Conservation (phyloP, 2,797 vertebrate species). For the Ceryle rudis region DNA sequence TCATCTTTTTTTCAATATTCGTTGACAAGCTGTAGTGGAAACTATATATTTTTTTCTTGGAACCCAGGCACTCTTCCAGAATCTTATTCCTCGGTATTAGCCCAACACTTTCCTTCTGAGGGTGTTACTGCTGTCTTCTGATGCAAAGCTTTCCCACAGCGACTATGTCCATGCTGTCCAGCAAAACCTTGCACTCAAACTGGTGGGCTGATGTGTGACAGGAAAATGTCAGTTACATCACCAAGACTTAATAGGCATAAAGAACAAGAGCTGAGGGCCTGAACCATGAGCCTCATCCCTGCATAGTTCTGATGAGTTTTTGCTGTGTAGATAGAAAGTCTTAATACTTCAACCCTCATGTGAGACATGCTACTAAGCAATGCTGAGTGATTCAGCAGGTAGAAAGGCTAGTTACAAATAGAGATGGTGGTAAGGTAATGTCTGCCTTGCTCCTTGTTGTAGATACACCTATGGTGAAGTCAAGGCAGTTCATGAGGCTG, state of each 20-base stretch:
- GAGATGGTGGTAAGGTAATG: not conserved
- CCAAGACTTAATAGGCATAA: not conserved
- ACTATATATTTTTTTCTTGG: not conserved
- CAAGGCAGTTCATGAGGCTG: not conserved
- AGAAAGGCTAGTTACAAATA: not conserved
- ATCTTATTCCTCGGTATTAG: not conserved
- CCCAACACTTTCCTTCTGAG: not conserved
- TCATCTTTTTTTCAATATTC: conserved; percentile 49
- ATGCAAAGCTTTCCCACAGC: not conserved
- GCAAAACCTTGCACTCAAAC: not conserved
- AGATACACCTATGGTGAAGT: not conserved
- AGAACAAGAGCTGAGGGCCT: not conserved
- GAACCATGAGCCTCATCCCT: accelerated
- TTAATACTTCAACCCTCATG: not conserved
- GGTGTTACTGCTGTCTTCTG: not conserved
- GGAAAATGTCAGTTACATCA: not conserved
- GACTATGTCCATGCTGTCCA: not conserved
- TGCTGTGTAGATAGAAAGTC: not conserved
- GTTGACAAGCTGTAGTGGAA: conserved; percentile 44
- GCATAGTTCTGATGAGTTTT: not conserved
- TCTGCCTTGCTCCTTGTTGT: not conserved
- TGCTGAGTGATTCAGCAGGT: not conserved
- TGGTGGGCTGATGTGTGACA: not conserved
- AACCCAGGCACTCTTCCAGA: not conserved
- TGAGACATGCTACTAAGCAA: not conserved